Base-by-base conservation (phyloP, 2,888 invertebrate species). In the Villa cingulata region DNA sequence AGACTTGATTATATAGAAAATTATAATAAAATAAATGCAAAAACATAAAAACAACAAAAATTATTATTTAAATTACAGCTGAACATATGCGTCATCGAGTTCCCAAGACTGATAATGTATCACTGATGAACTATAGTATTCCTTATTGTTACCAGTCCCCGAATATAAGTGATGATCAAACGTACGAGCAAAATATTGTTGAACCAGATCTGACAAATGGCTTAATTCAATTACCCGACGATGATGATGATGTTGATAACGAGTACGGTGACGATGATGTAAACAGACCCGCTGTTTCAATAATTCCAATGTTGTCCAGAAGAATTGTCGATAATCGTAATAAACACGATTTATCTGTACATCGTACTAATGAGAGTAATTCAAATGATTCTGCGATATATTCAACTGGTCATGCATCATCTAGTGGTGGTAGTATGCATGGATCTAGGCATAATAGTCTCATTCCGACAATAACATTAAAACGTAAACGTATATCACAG, bases 21-120 rank as follows among this genome's bases (percentile, higher is more conserved):
- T n/a, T n/a, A n/a, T n/a, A n/a, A n/a, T n/a, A n/a, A n/a, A n/a
- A n/a, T n/a, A n/a, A n/a, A n/a, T n/a, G n/a, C n/a, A n/a, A n/a
- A n/a, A n/a, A n/a, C n/a, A n/a, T n/a, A n/a, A n/a, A n/a, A n/a
- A n/a, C n/a, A n/a, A n/a, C n/a, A n/a, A n/a, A n/a, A n/a, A n/a
- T n/a, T n/a, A n/a, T n/a, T n/a, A n/a, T n/a, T n/a, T n/a, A 23
- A 15, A n/a, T 47, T 54, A 2, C 48, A 68, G 68, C 65, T 52
- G 68, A 68, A 51, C 68, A 68, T 48, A 68, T 68, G 68, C 62
- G 68, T 7, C 66, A 68, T 51, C 64, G 68, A 5, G 53, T 63
- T 38, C 63, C 65, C 2, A 68, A 68, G 52, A 62, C 59, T 29
- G 66, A 67, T 49, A 63, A 48, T 60, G 61, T 45, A 63, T 61